Evolutionary conservation across 2,797 vertebrate species (phyloP).

Genomic region (Moxostoma hubbsi): DNA sequence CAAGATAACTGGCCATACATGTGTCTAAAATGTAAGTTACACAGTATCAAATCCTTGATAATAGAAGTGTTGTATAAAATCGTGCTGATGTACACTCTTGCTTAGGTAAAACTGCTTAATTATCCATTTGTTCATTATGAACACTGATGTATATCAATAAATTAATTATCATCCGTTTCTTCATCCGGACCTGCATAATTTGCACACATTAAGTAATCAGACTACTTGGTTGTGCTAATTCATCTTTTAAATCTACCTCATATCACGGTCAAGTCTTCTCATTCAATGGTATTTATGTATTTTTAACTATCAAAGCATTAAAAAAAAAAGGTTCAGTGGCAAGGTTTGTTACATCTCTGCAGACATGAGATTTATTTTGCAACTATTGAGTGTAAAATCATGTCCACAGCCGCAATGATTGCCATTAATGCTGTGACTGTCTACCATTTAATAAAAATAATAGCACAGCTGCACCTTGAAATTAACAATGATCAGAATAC

Average conservation of each 20-base stretch:
- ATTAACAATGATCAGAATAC: constrained; percentile 13
- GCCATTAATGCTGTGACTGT: background rate
- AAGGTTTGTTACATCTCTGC: background rate
- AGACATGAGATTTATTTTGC: background rate
- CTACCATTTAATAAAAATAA: background rate
- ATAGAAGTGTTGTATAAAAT: too few relatives aligned
- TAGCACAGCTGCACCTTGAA: background rate
- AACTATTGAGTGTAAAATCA: constrained; percentile 9
- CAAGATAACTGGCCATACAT: too few relatives aligned
- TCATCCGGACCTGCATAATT: constrained; percentile 9
- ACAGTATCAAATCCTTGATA: too few relatives aligned
- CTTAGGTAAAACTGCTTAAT: background rate
- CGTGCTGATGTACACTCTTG: too few relatives aligned
- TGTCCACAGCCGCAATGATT: background rate
- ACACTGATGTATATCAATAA: background rate
- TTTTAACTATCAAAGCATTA: too few relatives aligned
- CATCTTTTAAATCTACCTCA: background rate
- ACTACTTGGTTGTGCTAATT: background rate
- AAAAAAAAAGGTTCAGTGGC: background rate
- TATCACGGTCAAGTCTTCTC: background rate
- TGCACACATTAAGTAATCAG: constrained; percentile 2
- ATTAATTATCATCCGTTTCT: background rate
- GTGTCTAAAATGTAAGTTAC: too few relatives aligned
- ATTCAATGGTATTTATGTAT: background rate
- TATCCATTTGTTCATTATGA: background rate